Conservation (phyloP, 2,797 vertebrate genomes). For the Melanotaenia boesemani region DNA sequence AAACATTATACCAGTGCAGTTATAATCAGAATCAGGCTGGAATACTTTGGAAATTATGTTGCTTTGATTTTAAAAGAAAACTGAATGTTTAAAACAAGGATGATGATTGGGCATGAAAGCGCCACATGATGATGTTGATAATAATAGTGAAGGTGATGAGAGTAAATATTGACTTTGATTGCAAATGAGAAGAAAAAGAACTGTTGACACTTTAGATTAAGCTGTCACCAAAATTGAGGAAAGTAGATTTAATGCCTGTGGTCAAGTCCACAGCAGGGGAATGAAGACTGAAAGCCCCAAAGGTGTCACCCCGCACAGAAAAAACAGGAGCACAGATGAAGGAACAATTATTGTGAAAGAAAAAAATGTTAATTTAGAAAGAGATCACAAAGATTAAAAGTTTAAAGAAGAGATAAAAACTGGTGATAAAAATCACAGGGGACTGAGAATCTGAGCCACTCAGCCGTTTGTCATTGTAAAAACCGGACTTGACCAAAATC, state of each 20-base stretch:
- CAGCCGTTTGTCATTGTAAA: constrained; percentile 45
- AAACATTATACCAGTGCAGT: constrained; percentile 7
- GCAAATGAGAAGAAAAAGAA: constrained; percentile 46
- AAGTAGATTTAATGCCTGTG: constrained; percentile 64
- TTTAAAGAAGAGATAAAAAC: constrained; percentile 58
- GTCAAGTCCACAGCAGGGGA: constrained; percentile 51
- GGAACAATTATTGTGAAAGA: constrained; percentile 48
- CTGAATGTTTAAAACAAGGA: constrained; percentile 37
- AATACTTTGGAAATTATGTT: constrained; percentile 25
- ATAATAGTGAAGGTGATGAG: constrained; percentile 44
- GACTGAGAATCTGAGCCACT: constrained; percentile 42
- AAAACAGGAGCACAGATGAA: constrained; percentile 41
- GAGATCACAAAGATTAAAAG: constrained; percentile 25
- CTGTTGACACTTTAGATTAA: constrained; percentile 58
- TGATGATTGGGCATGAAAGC: constrained; percentile 43
- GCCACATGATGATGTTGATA: constrained; percentile 37
- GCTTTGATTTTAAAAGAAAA: constrained; percentile 25
- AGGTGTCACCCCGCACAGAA: constrained; percentile 21
- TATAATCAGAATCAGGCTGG: constrained; percentile 2
- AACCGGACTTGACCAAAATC: constrained; percentile 58
- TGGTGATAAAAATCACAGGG: constrained; percentile 33
- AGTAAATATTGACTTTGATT: constrained; percentile 36
- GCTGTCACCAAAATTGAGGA: constrained; percentile 55
- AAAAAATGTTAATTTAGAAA: constrained; percentile 43
- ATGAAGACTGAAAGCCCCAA: constrained; percentile 38